These are phyloP conservation scores for Ctenopoma multispine DNA, from an alignment of 2,797 vertebrate genomes.

Conservation along the genomic window DNA sequence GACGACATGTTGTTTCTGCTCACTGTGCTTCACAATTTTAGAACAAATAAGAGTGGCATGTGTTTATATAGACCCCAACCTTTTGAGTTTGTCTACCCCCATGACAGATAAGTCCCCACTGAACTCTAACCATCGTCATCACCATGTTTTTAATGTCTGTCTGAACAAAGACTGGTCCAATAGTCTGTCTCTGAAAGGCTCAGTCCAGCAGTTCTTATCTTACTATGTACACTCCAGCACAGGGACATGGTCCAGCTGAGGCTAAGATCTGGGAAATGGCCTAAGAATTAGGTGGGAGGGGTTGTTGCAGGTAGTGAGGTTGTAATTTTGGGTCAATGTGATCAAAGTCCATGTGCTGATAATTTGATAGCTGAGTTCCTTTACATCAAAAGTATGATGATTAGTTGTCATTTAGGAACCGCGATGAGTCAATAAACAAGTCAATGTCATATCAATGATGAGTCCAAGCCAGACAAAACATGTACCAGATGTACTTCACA, in stretches of 20 bases:
- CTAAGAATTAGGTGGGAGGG: background rate
- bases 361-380: constrained; percentile 10
- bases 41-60: background rate
- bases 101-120: constrained; percentile 29
- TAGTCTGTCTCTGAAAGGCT: constrained; percentile 59
- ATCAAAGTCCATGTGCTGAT: constrained; percentile 29
- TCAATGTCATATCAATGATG: background rate
- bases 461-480: background rate
- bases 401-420: constrained; percentile 3
- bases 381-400: constrained; percentile 20
- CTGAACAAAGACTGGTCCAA: constrained; percentile 38
- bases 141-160: constrained; percentile 17
- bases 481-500: no score
- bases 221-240: constrained; percentile 20
- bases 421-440: constrained; percentile 7
- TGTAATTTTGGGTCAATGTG: background rate
- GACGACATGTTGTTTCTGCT: constrained; percentile 64
- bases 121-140: constrained; percentile 48
- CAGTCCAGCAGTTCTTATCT: constrained; percentile 31
- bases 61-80: constrained; percentile 36
- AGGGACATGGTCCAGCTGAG: constrained; percentile 40
- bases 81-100: constrained; percentile 37
- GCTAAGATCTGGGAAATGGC: constrained; percentile 3
- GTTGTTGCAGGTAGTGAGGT: background rate
- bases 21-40: constrained; percentile 7